phyloP scores from a whole-genome alignment of 2,797 vertebrate species.

The Ataeniobius toweri region DNA sequence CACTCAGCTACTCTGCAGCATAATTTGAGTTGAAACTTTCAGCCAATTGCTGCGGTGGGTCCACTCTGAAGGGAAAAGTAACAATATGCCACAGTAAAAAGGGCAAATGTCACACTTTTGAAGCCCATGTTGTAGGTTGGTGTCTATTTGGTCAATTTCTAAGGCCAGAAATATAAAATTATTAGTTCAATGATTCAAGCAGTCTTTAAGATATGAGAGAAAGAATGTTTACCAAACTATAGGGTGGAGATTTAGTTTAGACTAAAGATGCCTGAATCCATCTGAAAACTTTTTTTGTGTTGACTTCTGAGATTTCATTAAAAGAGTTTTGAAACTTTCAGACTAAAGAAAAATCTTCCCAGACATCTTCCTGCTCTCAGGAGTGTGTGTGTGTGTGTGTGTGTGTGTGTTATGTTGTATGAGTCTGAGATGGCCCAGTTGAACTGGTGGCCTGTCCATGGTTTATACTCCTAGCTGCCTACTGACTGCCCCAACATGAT shows the following conservation, averaged over 20 bases:
- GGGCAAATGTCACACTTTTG: no score
- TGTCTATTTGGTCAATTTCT: no score
- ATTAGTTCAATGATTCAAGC: no score
- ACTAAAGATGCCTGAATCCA: no score
- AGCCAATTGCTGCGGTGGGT: neutral
- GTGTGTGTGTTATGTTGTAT: neutral
- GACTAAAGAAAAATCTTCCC: neutral
- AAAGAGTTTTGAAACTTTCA: neutral
- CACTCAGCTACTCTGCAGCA: neutral
- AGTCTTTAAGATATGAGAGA: neutral
- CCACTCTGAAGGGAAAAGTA: neutral
- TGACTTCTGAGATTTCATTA: neutral
- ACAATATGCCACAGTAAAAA: neutral
- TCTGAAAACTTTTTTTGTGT: neutral
- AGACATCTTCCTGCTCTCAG: neutral
- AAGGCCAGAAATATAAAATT: neutral
- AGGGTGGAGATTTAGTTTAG: no score
- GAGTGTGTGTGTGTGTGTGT: neutral
- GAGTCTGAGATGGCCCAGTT: neutral
- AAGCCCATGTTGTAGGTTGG: no score
- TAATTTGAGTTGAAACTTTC: neutral
- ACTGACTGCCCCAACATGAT: neutral
- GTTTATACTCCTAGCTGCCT: neutral
- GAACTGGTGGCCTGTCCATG: neutral
- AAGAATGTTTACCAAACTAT: neutral